These are phyloP conservation scores for Tenualosa ilisha DNA, from an alignment of 2,797 vertebrate genomes.

Conservation along the genomic window DNA sequence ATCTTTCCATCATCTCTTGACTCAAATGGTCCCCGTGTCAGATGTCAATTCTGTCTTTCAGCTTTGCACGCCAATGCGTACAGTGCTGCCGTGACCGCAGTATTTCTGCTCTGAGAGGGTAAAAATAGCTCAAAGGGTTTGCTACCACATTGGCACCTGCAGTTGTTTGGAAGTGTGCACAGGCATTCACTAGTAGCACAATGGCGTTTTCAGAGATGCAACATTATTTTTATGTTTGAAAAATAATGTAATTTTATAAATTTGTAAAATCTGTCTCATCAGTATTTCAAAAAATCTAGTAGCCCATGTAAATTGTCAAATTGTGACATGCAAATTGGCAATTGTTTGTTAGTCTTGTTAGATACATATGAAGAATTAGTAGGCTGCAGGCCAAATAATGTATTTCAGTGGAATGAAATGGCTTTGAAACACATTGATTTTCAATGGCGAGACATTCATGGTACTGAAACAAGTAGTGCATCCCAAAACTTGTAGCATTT, in stretches of 20 bases:
- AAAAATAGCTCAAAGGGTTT: neutral
- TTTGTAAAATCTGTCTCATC: neutral
- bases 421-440: too few relatives aligned
- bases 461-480: too few relatives aligned
- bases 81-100: neutral
- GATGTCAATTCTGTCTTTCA: neutral
- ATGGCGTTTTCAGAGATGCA: neutral
- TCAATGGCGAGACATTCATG: too few relatives aligned
- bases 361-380: too few relatives aligned
- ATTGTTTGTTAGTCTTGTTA: too few relatives aligned
- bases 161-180: neutral
- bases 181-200: neutral
- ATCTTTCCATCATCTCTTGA: neutral
- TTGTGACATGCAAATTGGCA: too few relatives aligned
- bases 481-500: too few relatives aligned
- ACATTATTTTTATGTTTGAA: neutral
- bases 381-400: too few relatives aligned
- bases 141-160: constrained; percentile 1
- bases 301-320: too few relatives aligned
- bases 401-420: too few relatives aligned
- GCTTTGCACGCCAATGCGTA: neutral
- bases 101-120: neutral
- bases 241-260: neutral
- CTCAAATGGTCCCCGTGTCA: neutral
- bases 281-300: neutral